Conservation (phyloP, 2,797 vertebrate species). For the Pangasius macronema region DNA sequence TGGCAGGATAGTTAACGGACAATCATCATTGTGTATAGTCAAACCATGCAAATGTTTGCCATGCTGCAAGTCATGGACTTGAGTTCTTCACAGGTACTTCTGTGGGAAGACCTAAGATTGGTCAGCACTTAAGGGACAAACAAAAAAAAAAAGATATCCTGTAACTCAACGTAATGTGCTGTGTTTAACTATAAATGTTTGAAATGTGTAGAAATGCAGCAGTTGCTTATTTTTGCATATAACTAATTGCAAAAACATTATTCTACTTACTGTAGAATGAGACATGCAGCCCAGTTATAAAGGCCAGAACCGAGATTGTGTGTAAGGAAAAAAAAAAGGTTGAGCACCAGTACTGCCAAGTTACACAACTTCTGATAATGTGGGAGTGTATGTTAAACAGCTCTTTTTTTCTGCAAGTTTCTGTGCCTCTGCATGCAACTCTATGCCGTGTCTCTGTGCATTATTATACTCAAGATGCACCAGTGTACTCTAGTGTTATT, state of each 20-base stretch:
- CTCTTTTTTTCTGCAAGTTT: constrained; percentile 65
- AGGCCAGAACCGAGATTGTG: constrained; percentile 24
- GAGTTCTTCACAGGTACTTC: constrained; percentile 14
- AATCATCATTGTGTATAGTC: constrained; percentile 9
- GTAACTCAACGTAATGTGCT: constrained; percentile 6
- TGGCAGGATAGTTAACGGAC: constrained; percentile 5
- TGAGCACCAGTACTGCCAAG: constrained; percentile 54
- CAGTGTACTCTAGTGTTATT: constrained; percentile 63
- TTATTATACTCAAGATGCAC: constrained; percentile 67
- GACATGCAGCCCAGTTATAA: constrained; percentile 8
- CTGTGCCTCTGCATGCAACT: constrained; percentile 58
- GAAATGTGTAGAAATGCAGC: constrained; percentile 28
- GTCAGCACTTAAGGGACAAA: constrained; percentile 31
- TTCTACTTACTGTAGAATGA: constrained; percentile 21
- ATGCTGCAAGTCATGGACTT: background rate
- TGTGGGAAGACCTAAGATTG: background rate
- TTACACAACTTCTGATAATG: constrained; percentile 55
- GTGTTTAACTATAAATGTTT: constrained; percentile 27
- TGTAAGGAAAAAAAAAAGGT: constrained; percentile 11
- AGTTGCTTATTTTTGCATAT: constrained; percentile 28
- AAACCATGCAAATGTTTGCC: constrained; percentile 7
- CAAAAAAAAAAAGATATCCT: constrained; percentile 4
- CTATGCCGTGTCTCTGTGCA: constrained; percentile 71
- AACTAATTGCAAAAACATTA: constrained; percentile 17
- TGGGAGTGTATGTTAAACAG: constrained; percentile 45